Conservation (phyloP, 2,888 invertebrate species). For the Ennomos quercinarius region DNA sequence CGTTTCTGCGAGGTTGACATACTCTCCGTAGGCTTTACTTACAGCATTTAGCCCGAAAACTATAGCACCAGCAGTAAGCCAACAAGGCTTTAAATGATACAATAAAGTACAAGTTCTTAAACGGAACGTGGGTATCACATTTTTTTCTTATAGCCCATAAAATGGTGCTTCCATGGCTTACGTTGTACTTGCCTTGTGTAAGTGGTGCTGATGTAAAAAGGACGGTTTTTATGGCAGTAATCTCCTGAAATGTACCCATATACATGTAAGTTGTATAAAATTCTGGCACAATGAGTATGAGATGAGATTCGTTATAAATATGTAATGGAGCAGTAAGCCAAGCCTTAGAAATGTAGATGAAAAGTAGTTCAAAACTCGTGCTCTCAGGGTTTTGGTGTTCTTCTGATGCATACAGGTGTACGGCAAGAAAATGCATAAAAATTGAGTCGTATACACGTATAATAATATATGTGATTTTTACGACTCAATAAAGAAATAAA, state of each 20-base stretch:
- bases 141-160: slow-evolving; percentile 29
- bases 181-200: slow-evolving; percentile 19
- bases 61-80: background rate
- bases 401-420: too few species aligned
- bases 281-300: background rate
- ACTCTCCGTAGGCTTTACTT: too few species aligned
- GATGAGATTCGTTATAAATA: background rate
- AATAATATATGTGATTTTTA: too few species aligned
- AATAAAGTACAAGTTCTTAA: slow-evolving; percentile 5
- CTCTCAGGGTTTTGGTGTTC: too few species aligned
- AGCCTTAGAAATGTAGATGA: too few species aligned
- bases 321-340: background rate
- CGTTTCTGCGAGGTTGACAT: too few species aligned
- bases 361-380: too few species aligned
- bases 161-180: slow-evolving; percentile 24
- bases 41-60: too few species aligned
- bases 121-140: slow-evolving; percentile 1
- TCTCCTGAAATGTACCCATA: slow-evolving; percentile 19
- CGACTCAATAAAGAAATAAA: too few species aligned
- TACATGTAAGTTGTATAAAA: slow-evolving; percentile 1
- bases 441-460: too few species aligned
- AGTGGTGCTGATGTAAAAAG: slow-evolving; percentile 27
- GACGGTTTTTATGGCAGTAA: slow-evolving; percentile 25
- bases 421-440: too few species aligned
- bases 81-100: background rate